phyloP scores from a whole-genome alignment of 2,113 vertebrate genomes.

The Trichomycterus rosablanca region DNA sequence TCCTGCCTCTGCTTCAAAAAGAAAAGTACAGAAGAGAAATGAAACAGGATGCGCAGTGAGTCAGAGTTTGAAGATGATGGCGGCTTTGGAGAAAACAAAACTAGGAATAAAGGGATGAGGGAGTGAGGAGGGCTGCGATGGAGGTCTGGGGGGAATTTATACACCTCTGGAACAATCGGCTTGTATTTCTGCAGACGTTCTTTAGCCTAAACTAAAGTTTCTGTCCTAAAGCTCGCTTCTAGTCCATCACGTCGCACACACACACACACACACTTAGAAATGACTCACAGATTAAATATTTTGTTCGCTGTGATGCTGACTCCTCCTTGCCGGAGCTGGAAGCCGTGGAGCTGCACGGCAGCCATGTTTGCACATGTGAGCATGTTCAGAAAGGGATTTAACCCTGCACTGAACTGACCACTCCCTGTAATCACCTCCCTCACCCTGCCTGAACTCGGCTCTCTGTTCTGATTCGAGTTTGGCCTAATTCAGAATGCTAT shows the following conservation, averaged over 20 bases:
- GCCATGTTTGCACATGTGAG: constrained; percentile 19
- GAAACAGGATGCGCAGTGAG: constrained; percentile 7
- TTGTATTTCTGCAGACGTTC: too few relatives aligned
- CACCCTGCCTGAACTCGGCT: constrained; percentile 19
- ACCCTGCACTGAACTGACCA: constrained; percentile 41
- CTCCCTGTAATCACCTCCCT: constrained; percentile 35
- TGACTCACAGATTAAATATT: constrained; percentile 76
- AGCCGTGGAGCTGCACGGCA: constrained; percentile 21
- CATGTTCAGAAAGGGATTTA: constrained; percentile 18
- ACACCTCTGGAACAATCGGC: too few relatives aligned
- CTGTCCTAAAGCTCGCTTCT: background rate
- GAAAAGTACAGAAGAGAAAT: background rate
- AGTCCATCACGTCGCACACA: background rate
- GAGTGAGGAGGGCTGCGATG: background rate
- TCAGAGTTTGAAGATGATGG: background rate
- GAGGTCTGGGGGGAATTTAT: background rate
- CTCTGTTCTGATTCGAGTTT: background rate
- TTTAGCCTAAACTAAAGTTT: too few relatives aligned
- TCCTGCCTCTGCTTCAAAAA: constrained; percentile 56
- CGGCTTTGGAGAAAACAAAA: background rate
- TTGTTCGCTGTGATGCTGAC: constrained; percentile 47
- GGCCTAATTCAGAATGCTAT: background rate
- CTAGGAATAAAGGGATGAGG: background rate
- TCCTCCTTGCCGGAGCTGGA: constrained; percentile 50
- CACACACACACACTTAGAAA: constrained; percentile 3